Conservation (phyloP, 1,140 invertebrate genomes). For the Littorina saxatilis region DNA sequence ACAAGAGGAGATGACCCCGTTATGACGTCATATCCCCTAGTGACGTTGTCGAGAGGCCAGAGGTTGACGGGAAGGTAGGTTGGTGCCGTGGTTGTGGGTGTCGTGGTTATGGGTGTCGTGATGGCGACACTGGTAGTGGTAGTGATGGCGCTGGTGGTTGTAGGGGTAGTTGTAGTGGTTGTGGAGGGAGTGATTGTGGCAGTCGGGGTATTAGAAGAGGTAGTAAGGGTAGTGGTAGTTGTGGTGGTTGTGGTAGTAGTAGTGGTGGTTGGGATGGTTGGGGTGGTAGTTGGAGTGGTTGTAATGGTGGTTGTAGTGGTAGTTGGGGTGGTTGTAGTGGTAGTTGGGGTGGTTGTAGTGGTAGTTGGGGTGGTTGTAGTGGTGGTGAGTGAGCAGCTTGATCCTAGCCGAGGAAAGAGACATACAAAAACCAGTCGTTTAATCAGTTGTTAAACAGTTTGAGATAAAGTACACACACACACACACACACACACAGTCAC, state of each 20-base stretch:
- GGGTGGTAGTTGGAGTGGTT: neutral
- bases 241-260: neutral
- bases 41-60: conserved; percentile 2
- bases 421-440: too few relatives aligned
- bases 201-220: neutral
- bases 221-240: neutral
- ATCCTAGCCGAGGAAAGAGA: too few relatives aligned
- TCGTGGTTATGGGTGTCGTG: too few relatives aligned
- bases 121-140: too few relatives aligned
- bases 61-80: too few relatives aligned
- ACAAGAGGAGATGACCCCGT: neutral
- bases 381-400: too few relatives aligned
- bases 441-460: neutral
- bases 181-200: too few relatives aligned
- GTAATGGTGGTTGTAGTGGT: too few relatives aligned
- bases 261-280: neutral
- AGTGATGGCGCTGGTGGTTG: too few relatives aligned
- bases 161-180: too few relatives aligned
- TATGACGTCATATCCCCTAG: conserved; percentile 8
- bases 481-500: neutral
- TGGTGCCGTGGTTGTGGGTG: too few relatives aligned
- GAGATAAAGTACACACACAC: neutral
- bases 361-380: neutral
- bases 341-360: neutral
- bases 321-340: too few relatives aligned